phyloP scores from a whole-genome alignment of 2,113 vertebrate species.

The Lagopus leucura region DNA sequence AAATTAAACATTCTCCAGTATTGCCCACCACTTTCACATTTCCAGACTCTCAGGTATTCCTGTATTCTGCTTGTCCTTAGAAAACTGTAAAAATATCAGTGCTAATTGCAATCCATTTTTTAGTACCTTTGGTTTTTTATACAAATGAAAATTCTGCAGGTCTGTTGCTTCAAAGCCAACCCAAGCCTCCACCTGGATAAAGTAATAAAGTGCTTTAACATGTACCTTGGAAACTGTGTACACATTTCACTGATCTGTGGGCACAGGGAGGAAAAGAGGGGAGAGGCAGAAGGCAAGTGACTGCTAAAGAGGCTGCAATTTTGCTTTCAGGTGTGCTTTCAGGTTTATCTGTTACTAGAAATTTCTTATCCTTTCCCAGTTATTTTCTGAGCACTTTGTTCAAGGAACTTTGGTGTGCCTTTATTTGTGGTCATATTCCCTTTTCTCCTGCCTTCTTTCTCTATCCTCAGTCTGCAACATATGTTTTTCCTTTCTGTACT shows the following conservation, averaged over 20 bases:
- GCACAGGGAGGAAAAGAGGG: background rate
- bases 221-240: background rate
- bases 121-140: background rate
- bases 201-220: background rate
- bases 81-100: constrained; percentile 16
- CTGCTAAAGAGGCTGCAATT: background rate
- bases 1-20: constrained; percentile 34
- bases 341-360: background rate
- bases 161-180: background rate
- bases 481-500: background rate
- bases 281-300: background rate
- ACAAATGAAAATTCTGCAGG: background rate
- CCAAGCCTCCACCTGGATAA: background rate
- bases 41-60: background rate
- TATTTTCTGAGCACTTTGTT: background rate
- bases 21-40: background rate
- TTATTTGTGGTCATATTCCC: background rate
- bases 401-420: background rate
- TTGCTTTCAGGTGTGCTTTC: background rate
- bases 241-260: background rate
- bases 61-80: background rate
- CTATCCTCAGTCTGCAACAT: background rate
- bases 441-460: background rate
- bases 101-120: background rate
- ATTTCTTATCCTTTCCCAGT: background rate